These are phyloP conservation scores for Amblyopsis rosae DNA, from an alignment of 2,113 vertebrate genomes.

Conservation along the genomic window DNA sequence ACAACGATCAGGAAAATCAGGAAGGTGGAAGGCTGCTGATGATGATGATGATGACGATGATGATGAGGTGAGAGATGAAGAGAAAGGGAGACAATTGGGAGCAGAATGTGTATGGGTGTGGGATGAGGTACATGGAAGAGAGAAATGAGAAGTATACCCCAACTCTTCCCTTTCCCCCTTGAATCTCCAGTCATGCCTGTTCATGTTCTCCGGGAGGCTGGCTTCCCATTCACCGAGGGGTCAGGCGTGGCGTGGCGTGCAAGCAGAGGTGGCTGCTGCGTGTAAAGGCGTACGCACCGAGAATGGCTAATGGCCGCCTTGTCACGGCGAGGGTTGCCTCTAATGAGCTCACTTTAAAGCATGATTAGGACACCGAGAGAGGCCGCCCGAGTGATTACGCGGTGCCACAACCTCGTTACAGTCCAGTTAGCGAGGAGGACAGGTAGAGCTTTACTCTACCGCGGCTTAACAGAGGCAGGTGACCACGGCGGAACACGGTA, in stretches of 20 bases:
- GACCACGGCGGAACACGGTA: too few species aligned
- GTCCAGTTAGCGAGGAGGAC: neutral
- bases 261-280: constrained; percentile 28
- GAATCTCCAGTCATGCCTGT: constrained; percentile 44
- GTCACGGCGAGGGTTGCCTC: constrained; percentile 10
- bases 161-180: neutral
- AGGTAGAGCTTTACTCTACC: neutral
- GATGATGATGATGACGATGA: neutral
- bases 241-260: constrained; percentile 42
- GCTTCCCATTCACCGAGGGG: constrained; percentile 42
- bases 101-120: neutral
- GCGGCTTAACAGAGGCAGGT: too few species aligned
- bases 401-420: constrained; percentile 20
- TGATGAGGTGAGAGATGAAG: neutral
- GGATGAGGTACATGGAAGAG: neutral
- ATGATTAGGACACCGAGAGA: constrained; percentile 33
- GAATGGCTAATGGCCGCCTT: constrained; percentile 31
- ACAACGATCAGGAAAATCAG: too few species aligned
- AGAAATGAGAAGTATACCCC: constrained; percentile 2
- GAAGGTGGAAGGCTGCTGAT: neutral
- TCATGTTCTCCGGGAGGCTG: constrained; percentile 44
- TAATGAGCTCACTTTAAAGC: constrained; percentile 54
- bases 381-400: constrained; percentile 11
- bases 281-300: constrained; percentile 4
- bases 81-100: neutral